A percentile compares a stretch with the other conserved stretches of the same genome.
These are phyloP conservation scores for Phytoseiulus persimilis DNA, from an alignment of 2,888 invertebrate genomes.

Conservation along the genomic window DNA sequence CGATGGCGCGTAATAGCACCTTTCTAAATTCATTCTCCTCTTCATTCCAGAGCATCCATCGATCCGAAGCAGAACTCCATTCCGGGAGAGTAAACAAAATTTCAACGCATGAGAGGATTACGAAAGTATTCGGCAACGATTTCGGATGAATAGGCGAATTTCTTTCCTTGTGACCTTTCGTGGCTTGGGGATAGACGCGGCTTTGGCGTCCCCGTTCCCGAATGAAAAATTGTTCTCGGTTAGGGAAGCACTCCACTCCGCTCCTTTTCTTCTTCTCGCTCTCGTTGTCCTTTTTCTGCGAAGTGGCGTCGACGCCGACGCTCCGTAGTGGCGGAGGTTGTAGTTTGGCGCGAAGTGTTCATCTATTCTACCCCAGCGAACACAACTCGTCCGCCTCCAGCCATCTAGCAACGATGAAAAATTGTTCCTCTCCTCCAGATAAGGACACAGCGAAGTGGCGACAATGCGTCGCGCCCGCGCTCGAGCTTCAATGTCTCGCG, in stretches of 20 bases:
- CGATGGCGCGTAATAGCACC: too few relatives aligned
- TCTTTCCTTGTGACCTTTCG: not conserved
- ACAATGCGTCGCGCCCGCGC: not conserved
- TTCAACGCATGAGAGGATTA: not conserved
- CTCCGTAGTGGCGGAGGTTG: not conserved
- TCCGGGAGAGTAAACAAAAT: not conserved
- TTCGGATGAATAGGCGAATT: not conserved
- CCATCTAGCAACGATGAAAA: not conserved
- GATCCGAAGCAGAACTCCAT: not conserved
- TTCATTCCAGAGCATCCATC: too few relatives aligned
- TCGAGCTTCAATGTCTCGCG: not conserved
- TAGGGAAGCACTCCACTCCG: not conserved
- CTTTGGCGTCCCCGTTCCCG: not conserved
- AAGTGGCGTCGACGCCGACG: not conserved
- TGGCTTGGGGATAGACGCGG: not conserved
- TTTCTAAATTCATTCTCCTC: too few relatives aligned
- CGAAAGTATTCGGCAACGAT: not conserved
- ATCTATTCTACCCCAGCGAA: slow-evolving; percentile 5
- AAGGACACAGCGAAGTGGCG: not conserved
- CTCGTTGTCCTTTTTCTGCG: not conserved
- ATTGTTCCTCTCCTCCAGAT: not conserved
- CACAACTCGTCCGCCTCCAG: not conserved
- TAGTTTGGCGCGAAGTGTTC: slow-evolving; percentile 5
- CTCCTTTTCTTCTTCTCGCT: not conserved
- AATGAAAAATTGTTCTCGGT: not conserved